Evolutionary conservation across 2,797 vertebrate species (phyloP).

Genomic region (Carapus acus): DNA sequence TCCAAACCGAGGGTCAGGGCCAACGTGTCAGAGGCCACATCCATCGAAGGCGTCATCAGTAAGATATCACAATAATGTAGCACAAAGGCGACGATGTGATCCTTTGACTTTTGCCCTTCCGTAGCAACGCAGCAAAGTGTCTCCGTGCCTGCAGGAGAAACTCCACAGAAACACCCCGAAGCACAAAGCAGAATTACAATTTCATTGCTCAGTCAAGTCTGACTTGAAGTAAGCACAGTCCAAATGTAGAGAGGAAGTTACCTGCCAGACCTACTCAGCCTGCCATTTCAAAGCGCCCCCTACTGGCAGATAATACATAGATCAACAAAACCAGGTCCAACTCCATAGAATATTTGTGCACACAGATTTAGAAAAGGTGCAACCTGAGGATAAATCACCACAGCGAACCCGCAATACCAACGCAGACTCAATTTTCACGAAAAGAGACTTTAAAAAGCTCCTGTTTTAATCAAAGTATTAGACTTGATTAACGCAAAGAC

Average conservation of each 20-base stretch:
- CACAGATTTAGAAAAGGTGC: conserved; percentile 28
- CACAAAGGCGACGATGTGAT: background rate
- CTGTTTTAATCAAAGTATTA: conserved; percentile 37
- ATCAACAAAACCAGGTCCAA: background rate
- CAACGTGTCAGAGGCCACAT: too few relatives aligned
- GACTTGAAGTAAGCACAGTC: background rate
- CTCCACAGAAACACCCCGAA: background rate
- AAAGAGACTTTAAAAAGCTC: conserved; percentile 23
- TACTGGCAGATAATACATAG: background rate
- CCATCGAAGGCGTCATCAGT: background rate
- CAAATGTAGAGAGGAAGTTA: too few relatives aligned
- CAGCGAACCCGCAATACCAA: conserved; percentile 27
- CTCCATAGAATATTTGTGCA: too few relatives aligned
- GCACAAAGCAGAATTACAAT: background rate
- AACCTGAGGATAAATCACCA: conserved; percentile 28
- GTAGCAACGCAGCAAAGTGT: too few relatives aligned
- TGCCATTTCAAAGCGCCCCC: background rate
- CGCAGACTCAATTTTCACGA: conserved; percentile 36
- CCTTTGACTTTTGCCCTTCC: background rate
- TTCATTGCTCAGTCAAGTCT: background rate
- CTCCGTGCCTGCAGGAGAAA: too few relatives aligned
- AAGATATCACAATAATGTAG: background rate
- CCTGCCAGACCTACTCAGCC: background rate
- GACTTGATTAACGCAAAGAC: too few relatives aligned
- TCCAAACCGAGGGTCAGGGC: background rate